These are phyloP conservation scores for Rhagoletis pomonella DNA, from an alignment of 1,140 invertebrate species.

Conservation along the genomic window DNA sequence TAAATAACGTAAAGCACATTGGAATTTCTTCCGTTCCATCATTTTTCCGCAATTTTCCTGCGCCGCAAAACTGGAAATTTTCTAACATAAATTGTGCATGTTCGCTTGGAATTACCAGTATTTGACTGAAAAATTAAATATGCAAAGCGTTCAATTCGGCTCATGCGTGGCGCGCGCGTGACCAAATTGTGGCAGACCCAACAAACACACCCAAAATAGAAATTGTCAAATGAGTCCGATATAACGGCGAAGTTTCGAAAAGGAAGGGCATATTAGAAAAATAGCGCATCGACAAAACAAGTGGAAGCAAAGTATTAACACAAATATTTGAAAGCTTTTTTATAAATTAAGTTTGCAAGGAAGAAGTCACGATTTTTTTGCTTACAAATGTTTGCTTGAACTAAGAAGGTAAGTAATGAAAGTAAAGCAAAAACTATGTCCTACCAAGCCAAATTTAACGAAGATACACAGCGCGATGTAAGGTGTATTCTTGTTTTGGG, in stretches of 20 bases:
- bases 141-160: neutral
- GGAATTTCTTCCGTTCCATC: neutral
- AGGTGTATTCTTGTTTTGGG: too few species aligned
- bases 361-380: neutral
- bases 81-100: neutral
- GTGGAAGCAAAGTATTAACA: neutral
- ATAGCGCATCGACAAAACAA: neutral
- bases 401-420: neutral
- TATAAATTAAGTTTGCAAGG: neutral
- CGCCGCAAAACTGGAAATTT: neutral
- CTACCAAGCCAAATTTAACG: too few species aligned
- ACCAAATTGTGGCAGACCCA: neutral
- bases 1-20: neutral
- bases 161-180: conserved; percentile 7
- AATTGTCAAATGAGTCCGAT: neutral
- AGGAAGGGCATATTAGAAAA: neutral
- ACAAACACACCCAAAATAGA: neutral
- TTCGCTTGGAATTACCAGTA: neutral
- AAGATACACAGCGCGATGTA: too few species aligned
- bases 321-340: neutral
- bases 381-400: conserved; percentile 19
- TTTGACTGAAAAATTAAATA: neutral
- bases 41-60: neutral
- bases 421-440: too few species aligned
- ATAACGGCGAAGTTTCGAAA: neutral